Evolutionary conservation across 2,888 invertebrate genomes (phyloP).

Genomic region (Apodemia mormo): DNA sequence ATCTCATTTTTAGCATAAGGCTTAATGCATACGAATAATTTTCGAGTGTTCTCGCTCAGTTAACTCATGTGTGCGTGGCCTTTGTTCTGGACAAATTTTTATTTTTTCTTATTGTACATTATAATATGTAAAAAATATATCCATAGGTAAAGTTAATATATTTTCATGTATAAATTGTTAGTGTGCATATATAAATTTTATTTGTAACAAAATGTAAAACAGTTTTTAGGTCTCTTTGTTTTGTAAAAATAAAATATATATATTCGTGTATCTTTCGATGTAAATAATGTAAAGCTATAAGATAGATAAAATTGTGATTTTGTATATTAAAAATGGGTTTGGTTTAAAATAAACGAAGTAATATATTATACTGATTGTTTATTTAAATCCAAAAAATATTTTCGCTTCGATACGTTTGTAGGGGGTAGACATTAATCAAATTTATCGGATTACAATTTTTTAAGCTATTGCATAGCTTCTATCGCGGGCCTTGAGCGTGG

Average conservation of each 20-base stretch:
- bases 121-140: too few relatives aligned
- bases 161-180: neutral
- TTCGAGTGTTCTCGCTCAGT: too few relatives aligned
- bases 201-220: neutral
- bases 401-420: too few relatives aligned
- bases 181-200: neutral
- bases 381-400: neutral
- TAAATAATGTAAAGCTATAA: conserved; percentile 15
- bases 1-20: too few relatives aligned
- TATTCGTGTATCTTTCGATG: neutral
- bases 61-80: too few relatives aligned
- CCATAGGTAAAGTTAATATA: neutral
- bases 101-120: too few relatives aligned
- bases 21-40: too few relatives aligned
- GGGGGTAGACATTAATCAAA: too few relatives aligned
- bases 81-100: too few relatives aligned
- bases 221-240: neutral
- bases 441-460: too few relatives aligned
- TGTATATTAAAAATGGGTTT: conserved; percentile 8
- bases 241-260: conserved; percentile 3
- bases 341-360: conserved; percentile 3
- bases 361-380: neutral
- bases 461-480: too few relatives aligned
- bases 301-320: conserved; percentile 8
- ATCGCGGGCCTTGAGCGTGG: too few relatives aligned